Conservation (phyloP, 2,113 vertebrate genomes). For the Rhinoderma darwinii region DNA sequence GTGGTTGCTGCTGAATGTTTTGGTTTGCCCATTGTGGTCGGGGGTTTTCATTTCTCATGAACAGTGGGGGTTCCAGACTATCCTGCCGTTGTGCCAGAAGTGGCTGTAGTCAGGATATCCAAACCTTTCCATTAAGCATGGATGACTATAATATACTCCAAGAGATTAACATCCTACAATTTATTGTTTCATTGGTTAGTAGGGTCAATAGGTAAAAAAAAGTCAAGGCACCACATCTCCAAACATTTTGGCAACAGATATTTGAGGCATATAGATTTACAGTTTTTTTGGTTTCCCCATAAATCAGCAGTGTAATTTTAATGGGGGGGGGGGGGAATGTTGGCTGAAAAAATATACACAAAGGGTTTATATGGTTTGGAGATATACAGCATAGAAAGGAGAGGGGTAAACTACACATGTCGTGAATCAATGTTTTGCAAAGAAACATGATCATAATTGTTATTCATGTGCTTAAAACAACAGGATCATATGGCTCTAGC, state of each 20-base stretch:
- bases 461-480: conserved; percentile 6
- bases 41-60: too few species aligned
- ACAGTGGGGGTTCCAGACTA: too few species aligned
- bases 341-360: neutral
- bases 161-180: too few species aligned
- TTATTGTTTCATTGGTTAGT: too few species aligned
- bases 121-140: too few species aligned
- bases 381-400: neutral
- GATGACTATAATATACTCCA: too few species aligned
- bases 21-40: too few species aligned
- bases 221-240: neutral
- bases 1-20: too few species aligned
- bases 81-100: too few species aligned
- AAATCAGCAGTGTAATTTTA: neutral
- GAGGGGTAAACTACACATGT: neutral
- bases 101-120: too few species aligned
- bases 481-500: conserved; percentile 3
- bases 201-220: neutral
- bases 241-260: neutral
- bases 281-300: neutral
- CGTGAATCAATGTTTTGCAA: neutral
- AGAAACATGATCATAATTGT: conserved; percentile 13
- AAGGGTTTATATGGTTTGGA: neutral
- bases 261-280: neutral
- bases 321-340: neutral